Percentiles rank a stretch among this genome's conserved stretches.
phyloP scores from a whole-genome alignment of 2,888 invertebrate genomes.

The Chymomyza caudatula region DNA sequence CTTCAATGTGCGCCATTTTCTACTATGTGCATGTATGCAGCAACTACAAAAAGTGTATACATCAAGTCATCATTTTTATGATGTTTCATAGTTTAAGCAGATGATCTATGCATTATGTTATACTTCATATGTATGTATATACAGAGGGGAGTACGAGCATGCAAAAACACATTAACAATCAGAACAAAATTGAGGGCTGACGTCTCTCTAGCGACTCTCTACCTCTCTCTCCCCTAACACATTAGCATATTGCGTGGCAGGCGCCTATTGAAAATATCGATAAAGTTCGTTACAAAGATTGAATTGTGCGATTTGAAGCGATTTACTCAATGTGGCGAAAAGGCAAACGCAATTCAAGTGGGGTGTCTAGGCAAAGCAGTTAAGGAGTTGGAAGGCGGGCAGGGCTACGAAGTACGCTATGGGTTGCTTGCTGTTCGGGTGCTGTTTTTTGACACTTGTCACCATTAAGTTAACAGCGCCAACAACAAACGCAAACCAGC shows the following conservation, averaged over 20 bases:
- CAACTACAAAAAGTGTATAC: slow-evolving; percentile 46
- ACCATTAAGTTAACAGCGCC: slow-evolving; percentile 62
- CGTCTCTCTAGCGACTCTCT: not conserved
- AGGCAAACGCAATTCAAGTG: slow-evolving; percentile 15
- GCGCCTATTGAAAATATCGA: slow-evolving; percentile 70
- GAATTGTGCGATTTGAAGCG: slow-evolving; percentile 63
- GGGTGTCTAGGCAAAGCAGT: not conserved
- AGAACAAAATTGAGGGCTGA: not conserved
- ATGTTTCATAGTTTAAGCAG: slow-evolving; percentile 17
- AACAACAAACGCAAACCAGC: slow-evolving; percentile 3
- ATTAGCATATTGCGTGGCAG: slow-evolving; percentile 75
- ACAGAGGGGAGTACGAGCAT: no score
- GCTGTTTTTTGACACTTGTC: slow-evolving; percentile 68
- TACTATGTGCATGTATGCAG: slow-evolving; percentile 60
- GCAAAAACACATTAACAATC: slow-evolving; percentile 58
- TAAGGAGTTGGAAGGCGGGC: not conserved
- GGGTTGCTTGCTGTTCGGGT: not conserved
- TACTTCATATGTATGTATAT: not conserved
- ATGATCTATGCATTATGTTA: not conserved
- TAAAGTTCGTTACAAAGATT: slow-evolving; percentile 70
- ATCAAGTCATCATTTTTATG: slow-evolving; percentile 50
- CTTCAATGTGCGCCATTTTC: slow-evolving; percentile 21
- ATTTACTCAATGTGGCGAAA: slow-evolving; percentile 56
- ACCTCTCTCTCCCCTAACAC: slow-evolving; percentile 10
- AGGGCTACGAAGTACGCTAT: not conserved